phyloP scores from a whole-genome alignment of 1,140 invertebrate species.

The Bemisia tabaci region DNA sequence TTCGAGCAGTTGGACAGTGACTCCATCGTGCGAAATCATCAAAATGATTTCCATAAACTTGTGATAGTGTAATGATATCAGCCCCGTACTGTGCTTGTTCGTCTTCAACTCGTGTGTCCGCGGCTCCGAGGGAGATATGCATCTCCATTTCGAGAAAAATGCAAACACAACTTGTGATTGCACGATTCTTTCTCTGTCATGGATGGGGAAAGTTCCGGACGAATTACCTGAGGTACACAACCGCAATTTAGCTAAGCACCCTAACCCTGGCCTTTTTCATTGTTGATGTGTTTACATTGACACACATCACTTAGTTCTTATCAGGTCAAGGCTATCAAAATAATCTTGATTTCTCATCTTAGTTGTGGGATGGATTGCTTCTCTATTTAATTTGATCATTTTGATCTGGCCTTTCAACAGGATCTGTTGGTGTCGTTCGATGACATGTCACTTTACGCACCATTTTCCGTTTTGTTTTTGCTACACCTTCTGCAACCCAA shows the following conservation, averaged over 20 bases:
- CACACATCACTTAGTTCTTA: neutral
- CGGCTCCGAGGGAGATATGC: conserved; percentile 53
- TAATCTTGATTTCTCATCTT: too few relatives aligned
- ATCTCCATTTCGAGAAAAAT: conserved; percentile 85
- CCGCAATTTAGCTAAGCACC: too few relatives aligned
- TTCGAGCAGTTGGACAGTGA: too few relatives aligned
- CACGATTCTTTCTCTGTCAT: conserved; percentile 84
- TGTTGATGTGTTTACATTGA: neutral
- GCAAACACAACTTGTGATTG: conserved; percentile 87
- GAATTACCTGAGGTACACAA: conserved; percentile 84
- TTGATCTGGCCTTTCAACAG: neutral
- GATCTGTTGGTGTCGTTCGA: neutral
- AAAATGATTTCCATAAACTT: too few relatives aligned
- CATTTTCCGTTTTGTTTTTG: neutral
- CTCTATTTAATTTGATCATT: neutral
- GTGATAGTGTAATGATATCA: too few relatives aligned
- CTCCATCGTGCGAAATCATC: too few relatives aligned
- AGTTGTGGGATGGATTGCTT: conserved; percentile 3
- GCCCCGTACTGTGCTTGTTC: too few relatives aligned
- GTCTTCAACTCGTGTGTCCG: too few relatives aligned
- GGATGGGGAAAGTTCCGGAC: conserved; percentile 96
- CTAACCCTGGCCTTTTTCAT: too few relatives aligned
- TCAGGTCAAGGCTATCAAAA: neutral
- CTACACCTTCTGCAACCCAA: neutral
- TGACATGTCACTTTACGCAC: neutral